Evolutionary conservation across 2,113 vertebrate species (phyloP).

Genomic region (Sphyrna mokarran): DNA sequence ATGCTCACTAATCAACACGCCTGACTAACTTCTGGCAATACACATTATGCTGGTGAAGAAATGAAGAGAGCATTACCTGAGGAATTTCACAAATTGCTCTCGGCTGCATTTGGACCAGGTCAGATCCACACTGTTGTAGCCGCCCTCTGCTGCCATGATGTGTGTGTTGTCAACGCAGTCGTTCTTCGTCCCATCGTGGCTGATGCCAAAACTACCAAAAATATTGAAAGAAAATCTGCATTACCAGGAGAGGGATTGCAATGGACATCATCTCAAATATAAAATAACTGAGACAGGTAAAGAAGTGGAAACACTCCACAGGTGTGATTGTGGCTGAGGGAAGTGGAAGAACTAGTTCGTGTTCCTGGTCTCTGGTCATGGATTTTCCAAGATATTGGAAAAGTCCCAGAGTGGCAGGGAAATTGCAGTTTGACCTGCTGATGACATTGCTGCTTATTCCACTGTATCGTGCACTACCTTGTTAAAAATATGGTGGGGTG

Average conservation of each 20-base stretch:
- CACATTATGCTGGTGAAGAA: neutral
- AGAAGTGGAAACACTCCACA: neutral
- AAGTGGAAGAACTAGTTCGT: neutral
- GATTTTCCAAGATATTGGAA: neutral
- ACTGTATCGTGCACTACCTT: no score
- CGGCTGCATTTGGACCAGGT: constrained; percentile 82
- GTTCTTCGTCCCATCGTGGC: constrained; percentile 75
- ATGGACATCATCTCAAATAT: neutral
- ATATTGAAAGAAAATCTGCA: neutral
- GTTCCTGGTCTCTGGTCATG: neutral
- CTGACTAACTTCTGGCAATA: rapidly evolving
- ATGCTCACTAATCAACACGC: no score
- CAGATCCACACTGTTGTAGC: constrained; percentile 66
- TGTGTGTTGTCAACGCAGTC: constrained; percentile 65
- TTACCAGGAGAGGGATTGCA: neutral
- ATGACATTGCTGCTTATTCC: no score
- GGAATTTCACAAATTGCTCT: constrained; percentile 65
- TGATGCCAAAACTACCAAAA: constrained; percentile 72
- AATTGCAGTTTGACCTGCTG: no score
- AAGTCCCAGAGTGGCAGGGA: no score
- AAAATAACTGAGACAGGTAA: neutral
- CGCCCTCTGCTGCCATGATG: constrained; percentile 79
- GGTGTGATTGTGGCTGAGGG: neutral
- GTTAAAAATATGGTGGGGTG: no score
- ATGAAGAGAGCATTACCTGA: constrained; percentile 58